These are phyloP conservation scores for Octodon degus DNA, from an alignment of 2,113 vertebrate genomes.

Conservation along the genomic window DNA sequence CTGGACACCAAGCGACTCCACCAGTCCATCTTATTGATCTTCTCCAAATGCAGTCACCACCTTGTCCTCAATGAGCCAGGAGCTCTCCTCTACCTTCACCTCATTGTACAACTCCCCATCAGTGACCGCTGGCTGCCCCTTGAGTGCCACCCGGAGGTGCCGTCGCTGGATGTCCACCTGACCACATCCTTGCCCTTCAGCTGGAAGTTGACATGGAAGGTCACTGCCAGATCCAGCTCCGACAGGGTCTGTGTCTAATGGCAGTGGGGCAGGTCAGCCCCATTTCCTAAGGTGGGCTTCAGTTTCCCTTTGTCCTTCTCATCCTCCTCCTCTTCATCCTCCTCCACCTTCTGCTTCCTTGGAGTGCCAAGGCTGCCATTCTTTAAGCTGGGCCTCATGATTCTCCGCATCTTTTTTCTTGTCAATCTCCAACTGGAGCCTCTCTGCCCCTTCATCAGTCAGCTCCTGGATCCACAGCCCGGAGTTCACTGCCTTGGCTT, in stretches of 20 bases:
- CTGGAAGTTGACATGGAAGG: conserved; percentile 94
- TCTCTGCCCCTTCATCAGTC: conserved; percentile 95
- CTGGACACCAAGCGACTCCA: conserved; percentile 94
- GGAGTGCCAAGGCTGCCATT: conserved; percentile 44
- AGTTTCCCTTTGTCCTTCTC: conserved; percentile 98
- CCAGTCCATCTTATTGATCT: conserved; percentile 99
- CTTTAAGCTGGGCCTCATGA: conserved; percentile 72
- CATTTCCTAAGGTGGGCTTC: conserved; percentile 96
- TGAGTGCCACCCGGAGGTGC: conserved; percentile 92
- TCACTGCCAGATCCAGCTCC: conserved; percentile 93
- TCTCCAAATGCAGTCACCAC: conserved; percentile 97
- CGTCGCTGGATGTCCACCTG: conserved; percentile 95
- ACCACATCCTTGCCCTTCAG: conserved; percentile 95
- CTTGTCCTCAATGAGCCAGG: conserved; percentile 97
- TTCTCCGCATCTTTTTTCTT: conserved; percentile 90
- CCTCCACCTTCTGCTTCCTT: conserved; percentile 84
- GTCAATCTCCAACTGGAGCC: conserved; percentile 94
- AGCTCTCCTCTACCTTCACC: conserved; percentile 98
- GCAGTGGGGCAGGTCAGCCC: conserved; percentile 94
- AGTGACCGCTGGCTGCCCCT: conserved; percentile 91
- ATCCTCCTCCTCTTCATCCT: conserved; percentile 94
- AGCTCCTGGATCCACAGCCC: conserved; percentile 95
- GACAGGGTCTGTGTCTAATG: conserved; percentile 97
- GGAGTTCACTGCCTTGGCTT: conserved; percentile 80
- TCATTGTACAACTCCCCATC: conserved; percentile 93